Evolutionary conservation across 1,140 invertebrate species (phyloP).

Genomic region (Drosophila malerkotliana): DNA sequence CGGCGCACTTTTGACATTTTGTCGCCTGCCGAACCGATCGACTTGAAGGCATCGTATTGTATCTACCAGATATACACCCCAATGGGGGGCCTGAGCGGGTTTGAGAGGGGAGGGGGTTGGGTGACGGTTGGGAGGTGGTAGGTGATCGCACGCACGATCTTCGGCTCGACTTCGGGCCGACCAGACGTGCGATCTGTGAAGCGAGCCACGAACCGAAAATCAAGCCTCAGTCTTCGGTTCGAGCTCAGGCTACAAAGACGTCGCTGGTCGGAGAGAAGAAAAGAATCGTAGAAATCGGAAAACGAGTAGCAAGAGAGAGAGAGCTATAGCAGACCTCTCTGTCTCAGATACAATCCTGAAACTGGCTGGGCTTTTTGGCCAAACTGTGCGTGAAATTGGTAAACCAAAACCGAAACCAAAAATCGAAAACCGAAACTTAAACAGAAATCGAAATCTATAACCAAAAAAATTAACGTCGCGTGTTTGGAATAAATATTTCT

Average conservation of each 20-base stretch:
- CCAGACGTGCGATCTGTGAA: too few relatives aligned
- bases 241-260: constrained; percentile 61
- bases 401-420: constrained; percentile 49
- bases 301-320: constrained; percentile 4
- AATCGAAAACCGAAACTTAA: constrained; percentile 11
- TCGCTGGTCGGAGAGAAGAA: constrained; percentile 3
- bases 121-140: not conserved
- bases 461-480: constrained; percentile 6
- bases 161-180: constrained; percentile 13
- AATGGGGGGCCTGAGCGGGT: not conserved
- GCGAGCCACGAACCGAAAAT: constrained; percentile 17
- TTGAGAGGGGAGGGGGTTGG: not conserved
- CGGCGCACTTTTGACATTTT: constrained; percentile 72
- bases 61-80: not conserved
- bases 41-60: not conserved
- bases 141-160: constrained; percentile 14
- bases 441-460: constrained; percentile 28
- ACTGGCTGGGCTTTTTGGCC: constrained; percentile 31
- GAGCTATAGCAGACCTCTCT: constrained; percentile 1
- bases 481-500: constrained; percentile 9
- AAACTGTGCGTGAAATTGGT: constrained; percentile 78
- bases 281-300: constrained; percentile 7
- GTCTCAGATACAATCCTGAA: constrained; percentile 3
- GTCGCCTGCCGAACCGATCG: constrained; percentile 46
- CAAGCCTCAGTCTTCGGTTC: constrained; percentile 63